phyloP scores from a whole-genome alignment of 2,113 vertebrate species.

The Neotoma lepida region DNA sequence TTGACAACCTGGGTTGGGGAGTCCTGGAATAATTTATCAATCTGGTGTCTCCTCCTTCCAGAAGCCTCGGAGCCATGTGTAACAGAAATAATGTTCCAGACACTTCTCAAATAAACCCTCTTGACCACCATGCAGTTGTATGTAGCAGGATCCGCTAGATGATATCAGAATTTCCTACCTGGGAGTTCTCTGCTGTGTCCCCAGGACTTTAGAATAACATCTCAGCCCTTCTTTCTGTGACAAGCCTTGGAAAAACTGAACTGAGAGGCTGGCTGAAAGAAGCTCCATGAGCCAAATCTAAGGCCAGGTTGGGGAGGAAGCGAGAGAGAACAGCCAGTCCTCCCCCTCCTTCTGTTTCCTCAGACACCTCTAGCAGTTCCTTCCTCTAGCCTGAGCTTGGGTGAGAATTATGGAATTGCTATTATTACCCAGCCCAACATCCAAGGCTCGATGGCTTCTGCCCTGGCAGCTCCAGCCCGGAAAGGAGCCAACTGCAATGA shows the following conservation, averaged over 20 bases:
- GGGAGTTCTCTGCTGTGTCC: slow-evolving; percentile 70
- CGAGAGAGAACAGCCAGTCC: slow-evolving; percentile 81
- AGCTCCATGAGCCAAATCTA: slow-evolving; percentile 72
- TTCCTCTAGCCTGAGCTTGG: slow-evolving; percentile 69
- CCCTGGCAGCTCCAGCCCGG: slow-evolving; percentile 77
- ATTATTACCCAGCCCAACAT: slow-evolving; percentile 78
- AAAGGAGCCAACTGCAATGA: slow-evolving; percentile 84
- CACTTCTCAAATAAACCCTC: background rate
- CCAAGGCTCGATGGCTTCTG: slow-evolving; percentile 72
- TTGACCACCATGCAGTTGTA: background rate
- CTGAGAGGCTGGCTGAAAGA: slow-evolving; percentile 52
- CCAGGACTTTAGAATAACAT: slow-evolving; percentile 77
- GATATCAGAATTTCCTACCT: slow-evolving; percentile 78
- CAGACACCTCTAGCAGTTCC: slow-evolving; percentile 74
- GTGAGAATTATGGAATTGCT: slow-evolving; percentile 83
- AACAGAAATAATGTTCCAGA: background rate
- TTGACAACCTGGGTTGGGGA: background rate
- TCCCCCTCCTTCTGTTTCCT: slow-evolving; percentile 71
- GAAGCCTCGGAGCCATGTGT: background rate
- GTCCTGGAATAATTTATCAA: background rate
- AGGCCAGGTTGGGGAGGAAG: slow-evolving; percentile 81
- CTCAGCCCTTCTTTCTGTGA: slow-evolving; percentile 68
- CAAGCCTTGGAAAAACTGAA: slow-evolving; percentile 83
- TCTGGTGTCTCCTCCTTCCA: background rate
- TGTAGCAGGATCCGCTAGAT: slow-evolving; percentile 57